Conservation (phyloP, 1,140 invertebrate genomes). For the Papilio helenus region DNA sequence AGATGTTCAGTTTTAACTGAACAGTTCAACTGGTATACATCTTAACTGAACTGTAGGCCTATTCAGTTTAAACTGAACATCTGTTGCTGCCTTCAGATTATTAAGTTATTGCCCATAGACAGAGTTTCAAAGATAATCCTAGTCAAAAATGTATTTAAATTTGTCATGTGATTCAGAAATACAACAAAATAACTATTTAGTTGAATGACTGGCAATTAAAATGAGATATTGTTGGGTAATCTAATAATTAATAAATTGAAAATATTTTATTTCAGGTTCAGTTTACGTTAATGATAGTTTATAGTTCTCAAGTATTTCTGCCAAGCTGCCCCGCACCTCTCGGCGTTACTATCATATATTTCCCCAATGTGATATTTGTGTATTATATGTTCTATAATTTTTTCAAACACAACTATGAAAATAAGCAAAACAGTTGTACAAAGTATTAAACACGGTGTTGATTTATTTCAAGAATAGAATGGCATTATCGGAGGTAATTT, state of each 20-base stretch:
- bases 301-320: conserved; percentile 82
- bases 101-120: too few species aligned
- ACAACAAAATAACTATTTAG: background rate
- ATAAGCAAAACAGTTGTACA: conserved; percentile 44
- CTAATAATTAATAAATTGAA: background rate
- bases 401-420: conserved; percentile 75
- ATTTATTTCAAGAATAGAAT: conserved; percentile 34
- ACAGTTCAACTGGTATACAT: too few species aligned
- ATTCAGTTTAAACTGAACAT: too few species aligned
- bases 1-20: too few species aligned
- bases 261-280: conserved; percentile 84
- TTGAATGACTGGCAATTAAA: background rate
- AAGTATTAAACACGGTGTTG: background rate
- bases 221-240: background rate
- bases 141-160: too few species aligned
- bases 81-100: too few species aligned
- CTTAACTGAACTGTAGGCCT: too few species aligned
- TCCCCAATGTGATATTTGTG: conserved; percentile 85
- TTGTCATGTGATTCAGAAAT: too few species aligned
- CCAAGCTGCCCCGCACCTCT: conserved; percentile 83
- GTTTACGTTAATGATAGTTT: conserved; percentile 85
- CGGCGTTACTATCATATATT: conserved; percentile 81
- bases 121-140: too few species aligned
- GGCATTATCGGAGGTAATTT: background rate
- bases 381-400: conserved; percentile 89